Evolutionary conservation across 2,888 invertebrate species (phyloP), one percentile per base, ranked within the genome.

Genomic region (Sphaeridia pumilis): DNA sequence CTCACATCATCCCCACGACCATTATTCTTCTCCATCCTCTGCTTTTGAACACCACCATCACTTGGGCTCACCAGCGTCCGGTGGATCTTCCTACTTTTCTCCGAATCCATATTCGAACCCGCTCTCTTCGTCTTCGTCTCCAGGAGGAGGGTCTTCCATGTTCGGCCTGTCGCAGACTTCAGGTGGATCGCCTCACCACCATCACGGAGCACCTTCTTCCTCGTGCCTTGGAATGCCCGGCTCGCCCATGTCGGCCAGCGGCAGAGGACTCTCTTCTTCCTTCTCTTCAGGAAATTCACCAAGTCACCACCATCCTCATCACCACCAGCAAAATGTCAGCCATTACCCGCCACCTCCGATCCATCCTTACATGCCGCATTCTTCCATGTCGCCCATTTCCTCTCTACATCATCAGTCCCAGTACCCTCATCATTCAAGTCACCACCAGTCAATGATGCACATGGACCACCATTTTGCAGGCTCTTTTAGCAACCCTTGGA

Each of bases 181-280:
- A n/a, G 25, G 56, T 14, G 42, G 59, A 5, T 61, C 60, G 28
- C 57, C 59, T 24, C 63, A 57, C 12, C 45, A 60, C 7, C 59
- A 63, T 55, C 61, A 61, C 54, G 57, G 60, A 22, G 49, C 31
- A 46, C 49, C 35, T 47, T 36, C 47, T 10, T 47, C 47, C 26
- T 54, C 54, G 50, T 54, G 54, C 54, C 54, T 54, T 50, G 43
- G 25, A 21, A 43, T 43, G 22, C 22, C 25, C 43, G 22, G 14
- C 10, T 43, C 22, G 4, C 22, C 42, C 4, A 49, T 49, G 41
- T 28, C 34, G 21, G 21, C 25, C n/a, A 12, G 7, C 14, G 45
- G 34, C 14, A 21, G 17, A 21, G 2, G 20, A 17, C 25, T 43
- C 2, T 43, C 25, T 47, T 20, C 24, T 3, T 46, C 52, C 2